These are phyloP conservation scores for Girardia tigrina DNA, from an alignment of 2,888 invertebrate species.

Conservation along the genomic window DNA sequence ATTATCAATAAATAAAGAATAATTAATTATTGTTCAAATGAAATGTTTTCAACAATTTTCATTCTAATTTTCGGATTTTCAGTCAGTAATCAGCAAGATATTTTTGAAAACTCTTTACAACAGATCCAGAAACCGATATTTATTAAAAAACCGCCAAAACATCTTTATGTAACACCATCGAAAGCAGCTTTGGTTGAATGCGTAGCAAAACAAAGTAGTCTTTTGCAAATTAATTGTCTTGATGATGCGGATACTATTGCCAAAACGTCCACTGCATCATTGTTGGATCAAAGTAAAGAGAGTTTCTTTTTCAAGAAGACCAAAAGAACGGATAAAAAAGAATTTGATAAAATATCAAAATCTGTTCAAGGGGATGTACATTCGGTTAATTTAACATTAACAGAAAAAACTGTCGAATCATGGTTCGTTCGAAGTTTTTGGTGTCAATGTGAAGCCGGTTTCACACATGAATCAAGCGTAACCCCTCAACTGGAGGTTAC, in stretches of 20 bases:
- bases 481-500: not conserved
- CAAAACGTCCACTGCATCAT: not conserved
- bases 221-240: not conserved
- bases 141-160: not conserved
- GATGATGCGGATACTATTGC: not conserved
- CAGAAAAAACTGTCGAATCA: slow-evolving; percentile 6
- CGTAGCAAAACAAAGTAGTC: slow-evolving; percentile 8
- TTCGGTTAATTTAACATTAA: slow-evolving; percentile 8
- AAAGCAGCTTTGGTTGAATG: slow-evolving; percentile 13
- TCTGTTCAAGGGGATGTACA: slow-evolving; percentile 1
- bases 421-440: slow-evolving; percentile 7
- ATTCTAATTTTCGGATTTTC: not conserved
- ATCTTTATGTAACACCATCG: not conserved
- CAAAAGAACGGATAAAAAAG: not conserved
- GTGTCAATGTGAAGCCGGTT: not conserved
- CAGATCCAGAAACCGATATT: not conserved
- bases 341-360: not conserved
- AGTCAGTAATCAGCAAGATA: not conserved
- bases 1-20: not conserved
- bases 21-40: not conserved
- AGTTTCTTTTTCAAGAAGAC: not conserved
- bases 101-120: not conserved
- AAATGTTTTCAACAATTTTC: not conserved
- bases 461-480: not conserved
- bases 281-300: slow-evolving; percentile 14